phyloP scores from a whole-genome alignment of 2,113 vertebrate species.

The Pantherophis guttatus region DNA sequence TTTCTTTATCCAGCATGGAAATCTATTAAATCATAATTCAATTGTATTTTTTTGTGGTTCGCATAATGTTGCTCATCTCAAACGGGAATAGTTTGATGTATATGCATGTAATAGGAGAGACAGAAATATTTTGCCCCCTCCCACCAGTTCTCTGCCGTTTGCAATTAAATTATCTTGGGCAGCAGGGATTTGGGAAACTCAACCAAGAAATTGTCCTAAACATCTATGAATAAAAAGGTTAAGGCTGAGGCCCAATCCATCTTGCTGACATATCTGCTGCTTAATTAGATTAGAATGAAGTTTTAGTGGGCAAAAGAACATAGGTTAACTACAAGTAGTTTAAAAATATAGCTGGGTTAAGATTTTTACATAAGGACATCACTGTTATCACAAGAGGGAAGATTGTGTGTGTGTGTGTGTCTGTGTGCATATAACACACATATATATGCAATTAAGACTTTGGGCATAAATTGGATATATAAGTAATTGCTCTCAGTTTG shows the following conservation, averaged over 20 bases:
- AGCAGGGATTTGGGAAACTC: background rate
- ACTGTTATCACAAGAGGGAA: background rate
- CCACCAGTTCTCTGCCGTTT: background rate
- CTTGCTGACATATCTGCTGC: background rate
- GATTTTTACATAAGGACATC: background rate
- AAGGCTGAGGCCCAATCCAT: background rate
- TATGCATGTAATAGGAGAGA: background rate
- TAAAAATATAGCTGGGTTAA: background rate
- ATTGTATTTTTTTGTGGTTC: background rate
- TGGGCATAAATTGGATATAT: background rate
- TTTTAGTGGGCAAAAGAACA: background rate
- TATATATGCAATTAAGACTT: background rate
- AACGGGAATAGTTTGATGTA: background rate
- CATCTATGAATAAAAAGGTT: background rate
- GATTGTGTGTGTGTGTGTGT: background rate
- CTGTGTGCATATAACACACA: no score
- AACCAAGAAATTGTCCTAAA: background rate
- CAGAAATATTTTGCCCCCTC: background rate
- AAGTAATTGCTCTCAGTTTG: background rate
- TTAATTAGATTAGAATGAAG: background rate
- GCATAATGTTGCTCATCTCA: background rate
- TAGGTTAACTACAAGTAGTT: background rate
- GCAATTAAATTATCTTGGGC: background rate
- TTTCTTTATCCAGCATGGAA: background rate
- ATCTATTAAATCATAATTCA: background rate